phyloP scores from a whole-genome alignment of 2,888 invertebrate genomes.

The Asteroscopus sphinx region DNA sequence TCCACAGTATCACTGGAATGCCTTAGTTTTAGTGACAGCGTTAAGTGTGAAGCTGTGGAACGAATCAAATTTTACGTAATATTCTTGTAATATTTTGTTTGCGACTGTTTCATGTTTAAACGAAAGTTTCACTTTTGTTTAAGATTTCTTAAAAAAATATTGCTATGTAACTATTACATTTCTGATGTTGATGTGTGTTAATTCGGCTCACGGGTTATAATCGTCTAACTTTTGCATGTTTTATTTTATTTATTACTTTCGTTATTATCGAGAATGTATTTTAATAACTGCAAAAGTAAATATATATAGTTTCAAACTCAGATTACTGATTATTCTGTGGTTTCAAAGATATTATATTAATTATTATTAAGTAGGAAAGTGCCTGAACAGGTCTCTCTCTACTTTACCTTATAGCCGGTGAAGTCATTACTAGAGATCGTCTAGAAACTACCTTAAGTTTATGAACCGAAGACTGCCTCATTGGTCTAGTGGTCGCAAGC shows the following conservation, averaged over 20 bases:
- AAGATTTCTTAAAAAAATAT: constrained; percentile 34
- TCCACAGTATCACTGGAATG: background rate
- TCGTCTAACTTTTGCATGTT: too few relatives aligned
- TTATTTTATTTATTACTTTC: background rate
- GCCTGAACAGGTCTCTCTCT: too few relatives aligned
- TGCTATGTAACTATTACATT: too few relatives aligned
- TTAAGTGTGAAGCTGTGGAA: constrained; percentile 2
- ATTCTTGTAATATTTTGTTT: constrained; percentile 34
- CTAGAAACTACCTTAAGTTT: too few relatives aligned
- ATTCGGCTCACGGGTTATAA: background rate
- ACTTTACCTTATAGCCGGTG: too few relatives aligned
- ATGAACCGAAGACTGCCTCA: too few relatives aligned
- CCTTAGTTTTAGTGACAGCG: background rate
- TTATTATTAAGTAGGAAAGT: too few relatives aligned
- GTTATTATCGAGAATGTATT: background rate
- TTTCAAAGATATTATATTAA: background rate
- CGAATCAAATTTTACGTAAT: constrained; percentile 18
- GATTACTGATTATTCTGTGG: too few relatives aligned
- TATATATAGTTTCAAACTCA: too few relatives aligned
- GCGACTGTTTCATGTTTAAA: constrained; percentile 38
- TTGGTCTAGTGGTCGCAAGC: too few relatives aligned
- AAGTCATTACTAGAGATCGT: too few relatives aligned
- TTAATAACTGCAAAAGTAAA: background rate
- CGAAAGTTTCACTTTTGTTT: constrained; percentile 58
- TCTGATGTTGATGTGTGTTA: background rate